Evolutionary conservation across 1,140 invertebrate species (phyloP).

Genomic region (Mylabris phalerata): DNA sequence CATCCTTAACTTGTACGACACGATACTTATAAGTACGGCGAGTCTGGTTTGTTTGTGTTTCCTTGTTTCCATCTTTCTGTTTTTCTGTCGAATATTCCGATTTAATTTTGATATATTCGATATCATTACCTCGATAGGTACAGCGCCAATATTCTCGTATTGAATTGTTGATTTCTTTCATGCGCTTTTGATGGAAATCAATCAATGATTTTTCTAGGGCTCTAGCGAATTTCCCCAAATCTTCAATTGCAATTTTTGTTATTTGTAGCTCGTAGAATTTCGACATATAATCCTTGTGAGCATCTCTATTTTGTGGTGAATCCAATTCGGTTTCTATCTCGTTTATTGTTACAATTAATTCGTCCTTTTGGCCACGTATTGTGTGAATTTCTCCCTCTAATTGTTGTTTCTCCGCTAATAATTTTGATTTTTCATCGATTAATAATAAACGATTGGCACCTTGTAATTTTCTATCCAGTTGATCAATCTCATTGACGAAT

Average conservation of each 20-base stretch:
- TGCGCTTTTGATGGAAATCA: conserved; percentile 74
- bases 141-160: conserved; percentile 77
- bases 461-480: conserved; percentile 39
- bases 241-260: conserved; percentile 54
- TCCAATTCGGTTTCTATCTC: conserved; percentile 47
- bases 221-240: conserved; percentile 68
- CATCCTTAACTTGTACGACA: conserved; percentile 79
- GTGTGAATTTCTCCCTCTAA: conserved; percentile 44
- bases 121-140: conserved; percentile 85
- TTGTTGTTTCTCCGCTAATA: conserved; percentile 41
- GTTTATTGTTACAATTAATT: conserved; percentile 31
- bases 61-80: not conserved
- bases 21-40: conserved; percentile 66
- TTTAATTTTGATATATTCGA: conserved; percentile 71
- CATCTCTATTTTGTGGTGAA: conserved; percentile 52
- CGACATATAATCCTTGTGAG: conserved; percentile 52
- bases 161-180: conserved; percentile 85
- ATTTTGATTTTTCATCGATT: conserved; percentile 39
- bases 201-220: conserved; percentile 80
- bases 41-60: no score
- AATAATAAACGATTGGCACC: conserved; percentile 41
- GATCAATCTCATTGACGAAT: conserved; percentile 41
- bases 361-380: conserved; percentile 44
- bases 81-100: conserved; percentile 15
- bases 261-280: conserved; percentile 53